Evolutionary conservation across 2,113 vertebrate species (phyloP).

Genomic region (Holacanthus passer): DNA sequence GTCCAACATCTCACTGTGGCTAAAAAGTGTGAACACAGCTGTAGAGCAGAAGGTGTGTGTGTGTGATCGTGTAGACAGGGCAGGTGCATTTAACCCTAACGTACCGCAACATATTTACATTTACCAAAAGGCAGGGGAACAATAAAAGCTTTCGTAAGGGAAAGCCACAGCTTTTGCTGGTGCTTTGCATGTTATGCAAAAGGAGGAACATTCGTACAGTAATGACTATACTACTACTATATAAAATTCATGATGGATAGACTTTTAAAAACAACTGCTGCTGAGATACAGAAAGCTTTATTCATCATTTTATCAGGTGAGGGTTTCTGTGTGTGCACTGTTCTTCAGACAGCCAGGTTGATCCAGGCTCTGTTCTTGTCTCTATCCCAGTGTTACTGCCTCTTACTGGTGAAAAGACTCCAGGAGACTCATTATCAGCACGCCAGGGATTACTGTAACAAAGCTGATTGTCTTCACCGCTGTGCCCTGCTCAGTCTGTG

Average conservation of each 20-base stretch:
- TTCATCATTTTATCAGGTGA: neutral
- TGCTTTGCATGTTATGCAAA: constrained; percentile 75
- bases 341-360: neutral
- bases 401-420: constrained; percentile 3
- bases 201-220: neutral
- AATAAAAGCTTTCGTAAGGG: constrained; percentile 15
- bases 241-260: neutral
- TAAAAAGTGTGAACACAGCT: neutral
- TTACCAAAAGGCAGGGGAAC: neutral
- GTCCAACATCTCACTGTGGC: neutral
- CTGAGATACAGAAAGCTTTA: neutral
- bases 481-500: constrained; percentile 1
- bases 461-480: constrained; percentile 1
- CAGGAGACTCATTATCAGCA: constrained; percentile 4
- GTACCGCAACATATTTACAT: constrained; percentile 58
- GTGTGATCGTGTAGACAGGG: neutral
- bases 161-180: constrained; percentile 47
- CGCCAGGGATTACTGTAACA: constrained; percentile 12
- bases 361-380: neutral
- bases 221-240: neutral
- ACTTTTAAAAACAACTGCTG: neutral
- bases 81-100: constrained; percentile 5
- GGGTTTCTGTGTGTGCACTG: neutral
- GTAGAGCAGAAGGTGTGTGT: neutral
- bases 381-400: neutral